Evolutionary conservation across 2,113 vertebrate genomes (phyloP).

Genomic region (Myotis yumanensis): DNA sequence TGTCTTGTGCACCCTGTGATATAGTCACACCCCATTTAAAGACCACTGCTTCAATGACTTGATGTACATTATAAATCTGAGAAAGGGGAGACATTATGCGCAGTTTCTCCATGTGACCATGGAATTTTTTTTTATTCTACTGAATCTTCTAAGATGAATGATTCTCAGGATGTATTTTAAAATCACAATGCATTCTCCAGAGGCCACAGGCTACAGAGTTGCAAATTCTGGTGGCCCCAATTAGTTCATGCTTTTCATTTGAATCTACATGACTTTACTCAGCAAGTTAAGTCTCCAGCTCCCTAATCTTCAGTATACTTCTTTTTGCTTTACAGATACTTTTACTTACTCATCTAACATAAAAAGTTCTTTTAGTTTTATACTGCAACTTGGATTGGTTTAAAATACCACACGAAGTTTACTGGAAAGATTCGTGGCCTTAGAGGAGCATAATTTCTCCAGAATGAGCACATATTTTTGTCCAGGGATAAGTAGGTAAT

Average conservation of each 20-base stretch:
- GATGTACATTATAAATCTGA: not conserved
- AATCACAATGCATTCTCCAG: not conserved
- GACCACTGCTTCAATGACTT: not conserved
- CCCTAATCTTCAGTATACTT: not conserved
- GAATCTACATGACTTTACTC: slow-evolving; percentile 2
- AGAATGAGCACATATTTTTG: not conserved
- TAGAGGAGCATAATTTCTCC: not conserved
- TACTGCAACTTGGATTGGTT: not conserved
- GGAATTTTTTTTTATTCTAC: not conserved
- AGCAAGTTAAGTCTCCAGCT: not conserved
- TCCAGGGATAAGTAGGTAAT: not conserved
- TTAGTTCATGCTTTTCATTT: not conserved
- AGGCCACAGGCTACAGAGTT: not conserved
- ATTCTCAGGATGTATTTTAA: not conserved
- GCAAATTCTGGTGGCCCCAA: not conserved
- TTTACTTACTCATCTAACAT: not conserved
- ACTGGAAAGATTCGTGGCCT: not conserved
- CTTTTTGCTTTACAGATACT: not conserved
- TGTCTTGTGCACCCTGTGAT: not conserved
- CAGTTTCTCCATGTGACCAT: not conserved
- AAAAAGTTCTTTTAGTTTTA: not conserved
- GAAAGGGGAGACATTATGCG: not conserved
- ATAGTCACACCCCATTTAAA: not conserved
- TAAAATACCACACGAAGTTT: not conserved
- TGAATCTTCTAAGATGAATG: not conserved